Evolutionary conservation across 2,797 vertebrate species (phyloP).

Genomic region (Gallinago nigripennis): DNA sequence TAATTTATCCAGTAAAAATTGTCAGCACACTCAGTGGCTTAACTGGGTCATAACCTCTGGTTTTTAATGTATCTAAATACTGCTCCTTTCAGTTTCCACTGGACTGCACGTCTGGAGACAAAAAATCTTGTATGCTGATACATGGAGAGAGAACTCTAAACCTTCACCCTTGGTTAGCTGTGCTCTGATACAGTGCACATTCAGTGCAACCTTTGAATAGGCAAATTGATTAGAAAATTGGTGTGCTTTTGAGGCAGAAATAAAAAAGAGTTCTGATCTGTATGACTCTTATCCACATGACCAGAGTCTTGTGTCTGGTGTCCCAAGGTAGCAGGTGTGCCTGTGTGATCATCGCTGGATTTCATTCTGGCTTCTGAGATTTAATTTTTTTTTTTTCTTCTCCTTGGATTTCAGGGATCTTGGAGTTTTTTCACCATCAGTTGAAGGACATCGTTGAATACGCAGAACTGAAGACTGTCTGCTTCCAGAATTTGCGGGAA

Average conservation of each 20-base stretch:
- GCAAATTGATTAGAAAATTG: background rate
- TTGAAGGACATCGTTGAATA: constrained; percentile 98
- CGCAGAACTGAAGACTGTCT: constrained; percentile 96
- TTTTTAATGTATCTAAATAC: background rate
- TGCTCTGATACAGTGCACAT: background rate
- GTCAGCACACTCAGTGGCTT: background rate
- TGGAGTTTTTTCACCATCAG: constrained; percentile 99
- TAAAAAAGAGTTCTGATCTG: background rate
- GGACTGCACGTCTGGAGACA: background rate
- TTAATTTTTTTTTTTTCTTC: background rate
- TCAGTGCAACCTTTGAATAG: background rate
- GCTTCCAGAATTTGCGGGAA: constrained; percentile 97
- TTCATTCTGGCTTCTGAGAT: background rate
- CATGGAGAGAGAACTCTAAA: background rate
- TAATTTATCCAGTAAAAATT: background rate
- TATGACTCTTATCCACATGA: background rate
- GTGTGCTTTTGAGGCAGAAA: background rate
- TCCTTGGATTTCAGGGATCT: constrained; percentile 82
- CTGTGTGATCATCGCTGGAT: background rate
- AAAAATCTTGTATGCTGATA: background rate
- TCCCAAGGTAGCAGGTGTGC: background rate
- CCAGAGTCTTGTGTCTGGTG: background rate
- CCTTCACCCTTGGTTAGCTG: accelerated
- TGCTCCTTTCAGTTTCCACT: background rate
- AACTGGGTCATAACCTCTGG: background rate